phyloP scores from a whole-genome alignment of 2,888 invertebrate species.

The Dexiosoma caninum region DNA sequence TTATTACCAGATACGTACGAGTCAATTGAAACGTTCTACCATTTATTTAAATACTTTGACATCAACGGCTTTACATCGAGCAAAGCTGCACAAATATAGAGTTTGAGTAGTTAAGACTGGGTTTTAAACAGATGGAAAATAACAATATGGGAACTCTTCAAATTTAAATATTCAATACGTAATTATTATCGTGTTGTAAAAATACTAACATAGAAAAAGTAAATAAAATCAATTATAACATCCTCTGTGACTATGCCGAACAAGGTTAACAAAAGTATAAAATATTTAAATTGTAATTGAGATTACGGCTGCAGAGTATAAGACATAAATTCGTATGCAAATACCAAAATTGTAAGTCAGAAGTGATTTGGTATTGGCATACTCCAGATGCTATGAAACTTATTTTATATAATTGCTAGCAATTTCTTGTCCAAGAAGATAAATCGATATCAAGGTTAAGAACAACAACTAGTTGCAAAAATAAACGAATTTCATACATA shows the following conservation, averaged over 20 bases:
- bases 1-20: constrained; percentile 32
- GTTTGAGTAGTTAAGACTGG: neutral
- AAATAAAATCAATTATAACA: neutral
- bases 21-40: constrained; percentile 33
- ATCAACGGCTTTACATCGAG: neutral
- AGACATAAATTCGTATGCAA: constrained; percentile 2
- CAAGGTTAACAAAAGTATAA: constrained; percentile 1
- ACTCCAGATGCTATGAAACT: constrained; percentile 1
- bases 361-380: constrained; percentile 14
- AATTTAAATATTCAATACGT: neutral
- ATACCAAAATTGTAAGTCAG: neutral
- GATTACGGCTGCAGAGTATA: neutral
- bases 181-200: neutral
- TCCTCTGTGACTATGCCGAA: neutral
- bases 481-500: neutral
- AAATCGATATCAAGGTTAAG: constrained; percentile 49
- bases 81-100: neutral
- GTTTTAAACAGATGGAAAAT: neutral
- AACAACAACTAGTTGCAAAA: constrained; percentile 1
- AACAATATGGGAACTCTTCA: neutral
- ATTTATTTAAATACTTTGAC: neutral
- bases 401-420: neutral
- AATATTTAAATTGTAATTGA: neutral
- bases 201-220: neutral
- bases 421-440: constrained; percentile 7